Evolutionary conservation across 2,888 invertebrate species (phyloP), one percentile per base, ranked within the genome.

Genomic region (Charanyca ferruginea): DNA sequence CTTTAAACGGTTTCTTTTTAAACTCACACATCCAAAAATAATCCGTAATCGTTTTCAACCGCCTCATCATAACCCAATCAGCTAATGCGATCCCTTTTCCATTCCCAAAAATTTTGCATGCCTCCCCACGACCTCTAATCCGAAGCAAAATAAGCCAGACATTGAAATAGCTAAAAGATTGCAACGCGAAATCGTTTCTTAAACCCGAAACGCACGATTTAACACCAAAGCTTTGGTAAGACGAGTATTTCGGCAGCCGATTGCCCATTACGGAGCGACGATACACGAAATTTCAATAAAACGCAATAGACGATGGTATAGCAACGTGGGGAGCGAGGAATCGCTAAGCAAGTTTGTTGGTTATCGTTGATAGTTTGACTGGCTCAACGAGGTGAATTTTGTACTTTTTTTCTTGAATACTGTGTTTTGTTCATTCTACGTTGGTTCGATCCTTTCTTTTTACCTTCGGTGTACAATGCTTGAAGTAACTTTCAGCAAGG

Each of bases 241-340:
- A 79, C 83, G 85, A 80, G 87, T 87, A 85, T 89, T 89, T 85
- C 89, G 85, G 86, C 84, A 85, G 87, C 84, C 89, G 90, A 93
- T 93, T 93, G 91, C 92, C 93, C 90, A 93, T 93, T 93, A 92
- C 87, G 79, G 73, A 75, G 81, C 87, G 85, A 82, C 89, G 91
- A 89, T 91, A 88, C 89, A 91, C 88, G 91, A 92, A 93, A 92
- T 93, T 93, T 92, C 93, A 93, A 93, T 93, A 93, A 93, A 90
- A 89, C 81, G 85, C 87, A 82, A 87, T 86, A 86, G 89, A 85
- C 85, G 80, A 52, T 45, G 58, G 47, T 22, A n/a, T 28, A 45
- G 51, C 22, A 47, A 18, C 58, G 66, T 38, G 41, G 73, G 70
- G 65, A 64, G 62, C 58, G 58, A 35, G 64, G 60, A 61, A 47